A percentile compares a stretch with the other conserved stretches of the same genome.
These are phyloP conservation scores for Myzus persicae DNA, from an alignment of 1,140 invertebrate genomes.

Conservation along the genomic window DNA sequence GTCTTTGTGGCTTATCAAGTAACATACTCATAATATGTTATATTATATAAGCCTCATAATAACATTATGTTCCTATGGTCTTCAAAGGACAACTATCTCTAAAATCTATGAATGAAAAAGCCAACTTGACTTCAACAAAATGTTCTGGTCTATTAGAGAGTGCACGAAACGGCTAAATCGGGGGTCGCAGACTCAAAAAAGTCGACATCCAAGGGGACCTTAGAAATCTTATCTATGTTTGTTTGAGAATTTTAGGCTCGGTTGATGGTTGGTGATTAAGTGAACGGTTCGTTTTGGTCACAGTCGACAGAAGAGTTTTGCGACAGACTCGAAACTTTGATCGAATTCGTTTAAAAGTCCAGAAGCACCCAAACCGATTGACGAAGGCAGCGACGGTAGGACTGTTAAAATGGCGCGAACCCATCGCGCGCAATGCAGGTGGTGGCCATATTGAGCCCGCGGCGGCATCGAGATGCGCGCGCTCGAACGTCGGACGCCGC, in stretches of 20 bases:
- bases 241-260: neutral
- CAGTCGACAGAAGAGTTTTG: neutral
- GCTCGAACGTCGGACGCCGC: neutral
- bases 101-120: neutral
- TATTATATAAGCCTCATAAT: neutral
- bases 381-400: neutral
- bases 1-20: neutral
- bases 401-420: constrained; percentile 43
- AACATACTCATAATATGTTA: neutral
- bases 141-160: neutral
- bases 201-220: neutral
- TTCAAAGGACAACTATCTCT: neutral
- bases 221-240: neutral
- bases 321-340: neutral
- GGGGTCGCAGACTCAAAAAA: neutral
- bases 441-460: constrained; percentile 34
- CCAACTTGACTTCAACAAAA: neutral
- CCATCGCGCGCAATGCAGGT: neutral
- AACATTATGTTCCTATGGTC: neutral
- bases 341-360: neutral
- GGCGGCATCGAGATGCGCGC: neutral
- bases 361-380: neutral
- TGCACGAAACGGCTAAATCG: neutral
- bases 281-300: neutral
- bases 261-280: too few relatives aligned